phyloP scores from a whole-genome alignment of 2,113 vertebrate genomes.

The Pangasianodon gigas region DNA sequence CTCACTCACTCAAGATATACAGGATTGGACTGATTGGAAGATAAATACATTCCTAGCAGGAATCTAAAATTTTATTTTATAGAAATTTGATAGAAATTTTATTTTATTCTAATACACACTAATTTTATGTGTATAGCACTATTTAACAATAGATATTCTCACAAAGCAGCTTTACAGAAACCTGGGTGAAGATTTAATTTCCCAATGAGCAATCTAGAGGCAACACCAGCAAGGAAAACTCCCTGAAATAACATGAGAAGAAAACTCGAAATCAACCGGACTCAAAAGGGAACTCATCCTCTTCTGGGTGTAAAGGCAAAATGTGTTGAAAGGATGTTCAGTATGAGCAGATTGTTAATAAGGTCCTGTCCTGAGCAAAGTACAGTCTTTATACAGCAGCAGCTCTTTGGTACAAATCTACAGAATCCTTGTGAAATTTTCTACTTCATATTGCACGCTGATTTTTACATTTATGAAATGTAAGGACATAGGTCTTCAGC shows the following conservation, averaged over 20 bases:
- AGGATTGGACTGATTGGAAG: too few species aligned
- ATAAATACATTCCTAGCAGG: too few species aligned
- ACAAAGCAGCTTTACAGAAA: too few species aligned
- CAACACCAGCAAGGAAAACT: background rate
- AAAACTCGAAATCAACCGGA: background rate
- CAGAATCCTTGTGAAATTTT: background rate
- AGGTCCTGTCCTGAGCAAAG: background rate
- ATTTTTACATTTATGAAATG: background rate
- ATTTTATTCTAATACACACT: too few species aligned
- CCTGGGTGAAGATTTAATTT: background rate
- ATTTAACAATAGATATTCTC: too few species aligned
- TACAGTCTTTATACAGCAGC: background rate
- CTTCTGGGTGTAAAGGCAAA: background rate
- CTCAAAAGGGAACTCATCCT: background rate
- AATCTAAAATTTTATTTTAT: too few species aligned
- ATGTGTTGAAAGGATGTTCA: background rate
- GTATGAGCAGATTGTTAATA: background rate
- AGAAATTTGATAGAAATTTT: too few species aligned
- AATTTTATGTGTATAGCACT: too few species aligned
- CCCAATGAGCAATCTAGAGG: background rate
- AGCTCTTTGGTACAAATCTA: background rate
- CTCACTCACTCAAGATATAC: too few species aligned
- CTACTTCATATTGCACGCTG: background rate
- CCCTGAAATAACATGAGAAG: background rate
- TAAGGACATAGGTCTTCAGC: background rate